Conservation (phyloP, 1,140 invertebrate genomes). For the Reticulitermes speratus region DNA sequence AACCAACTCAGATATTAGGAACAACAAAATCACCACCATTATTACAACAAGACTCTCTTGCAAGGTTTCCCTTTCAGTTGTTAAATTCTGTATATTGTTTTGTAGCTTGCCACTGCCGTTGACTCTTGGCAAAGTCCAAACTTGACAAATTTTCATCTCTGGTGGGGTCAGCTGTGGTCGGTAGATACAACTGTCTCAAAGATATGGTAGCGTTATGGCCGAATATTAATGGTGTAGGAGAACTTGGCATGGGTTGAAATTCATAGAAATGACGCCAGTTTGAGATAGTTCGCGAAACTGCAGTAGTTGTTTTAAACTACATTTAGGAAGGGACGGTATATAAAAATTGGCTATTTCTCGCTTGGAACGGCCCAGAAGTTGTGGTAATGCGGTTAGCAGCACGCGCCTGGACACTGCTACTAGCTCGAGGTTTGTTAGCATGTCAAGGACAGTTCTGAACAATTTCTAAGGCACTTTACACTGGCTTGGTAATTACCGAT, state of each 20-base stretch:
- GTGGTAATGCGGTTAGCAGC: not conserved
- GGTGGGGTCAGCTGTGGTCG: no score
- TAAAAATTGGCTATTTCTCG: constrained; percentile 3
- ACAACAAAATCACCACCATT: no score
- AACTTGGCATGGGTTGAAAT: not conserved
- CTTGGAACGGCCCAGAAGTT: constrained; percentile 2
- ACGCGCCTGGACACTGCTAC: not conserved
- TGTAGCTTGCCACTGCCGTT: no score
- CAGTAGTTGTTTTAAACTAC: constrained; percentile 13
- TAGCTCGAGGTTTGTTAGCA: no score
- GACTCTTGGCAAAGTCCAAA: no score
- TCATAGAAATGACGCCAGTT: not conserved
- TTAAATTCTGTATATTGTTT: no score
- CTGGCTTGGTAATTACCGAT: not conserved
- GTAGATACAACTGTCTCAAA: not conserved
- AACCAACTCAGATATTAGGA: no score
- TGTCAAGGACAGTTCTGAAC: not conserved
- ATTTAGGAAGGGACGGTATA: not conserved
- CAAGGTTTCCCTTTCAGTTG: no score
- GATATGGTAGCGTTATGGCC: not conserved
- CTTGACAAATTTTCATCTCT: no score
- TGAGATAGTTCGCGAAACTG: not conserved
- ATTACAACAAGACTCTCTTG: no score
- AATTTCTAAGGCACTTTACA: not conserved
- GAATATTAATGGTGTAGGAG: not conserved